Base-by-base conservation (phyloP, 2,888 invertebrate genomes). In the Pollenia angustigena region DNA sequence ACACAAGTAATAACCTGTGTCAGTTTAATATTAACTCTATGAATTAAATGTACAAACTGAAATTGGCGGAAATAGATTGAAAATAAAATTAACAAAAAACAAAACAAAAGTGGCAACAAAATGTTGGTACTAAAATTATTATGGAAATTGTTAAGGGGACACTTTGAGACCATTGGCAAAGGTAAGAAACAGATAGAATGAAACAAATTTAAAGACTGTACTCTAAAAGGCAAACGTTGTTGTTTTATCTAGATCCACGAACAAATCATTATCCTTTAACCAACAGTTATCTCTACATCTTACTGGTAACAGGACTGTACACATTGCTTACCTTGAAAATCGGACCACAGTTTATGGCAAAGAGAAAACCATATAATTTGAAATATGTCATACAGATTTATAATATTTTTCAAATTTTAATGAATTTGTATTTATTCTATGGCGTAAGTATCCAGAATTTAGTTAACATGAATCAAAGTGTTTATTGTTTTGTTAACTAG, bases 321-420 rank as follows among this genome's bases (percentile, higher is more conserved):
- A 93, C 97, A 7, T 94, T 95, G 90, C 95, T 97, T 88, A 95
- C 97, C 0, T 93, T 95, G 50, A 95, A 95, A 90, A 93, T 95
- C 91, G 97, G 97, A 0, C 97, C 97, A 0, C 92, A 93, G 54
- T 64, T 78, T 40, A 97, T 97, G 97, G 94, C 94, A 71, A 94
- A 95, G 86, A 94, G 95, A 64, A 92, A 94, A 75, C 95, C 97
- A 0, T 95, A 94, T 88, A 94, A 96, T 83, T 89, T 97, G 50
- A 94, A 96, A 32, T 94, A 93, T 88, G 60, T 96, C n/a, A 93
- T 97, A 87, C 94, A 96, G 85, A 89, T 94, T 0, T 97, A 96
- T 90, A 96, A 97, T 90, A 90, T 95, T 0, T 54, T 94, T 12
- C 97, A 97, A 83, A 85, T 90, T 4, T 1, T 88, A 1, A 11